phyloP scores from a whole-genome alignment of 1,140 invertebrate species.

The Megalonaias nervosa region DNA sequence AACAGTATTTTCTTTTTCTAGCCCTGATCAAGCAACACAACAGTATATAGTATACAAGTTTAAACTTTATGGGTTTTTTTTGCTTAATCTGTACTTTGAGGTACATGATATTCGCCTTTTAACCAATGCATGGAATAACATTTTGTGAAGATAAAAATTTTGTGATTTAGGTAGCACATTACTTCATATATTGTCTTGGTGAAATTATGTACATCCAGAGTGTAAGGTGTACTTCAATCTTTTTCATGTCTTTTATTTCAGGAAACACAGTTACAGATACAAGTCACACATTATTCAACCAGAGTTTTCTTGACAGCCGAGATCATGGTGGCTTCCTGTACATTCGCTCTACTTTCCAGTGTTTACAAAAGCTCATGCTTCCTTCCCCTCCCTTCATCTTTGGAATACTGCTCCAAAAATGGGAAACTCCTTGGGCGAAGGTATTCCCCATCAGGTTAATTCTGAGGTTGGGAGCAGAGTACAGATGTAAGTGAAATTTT shows the following conservation, averaged over 20 bases:
- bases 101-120: too few species aligned
- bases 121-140: too few species aligned
- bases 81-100: too few species aligned
- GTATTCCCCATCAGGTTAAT: conserved; percentile 86
- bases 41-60: too few species aligned
- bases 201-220: too few species aligned
- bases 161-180: too few species aligned
- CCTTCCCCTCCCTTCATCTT: conserved; percentile 86
- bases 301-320: conserved; percentile 81
- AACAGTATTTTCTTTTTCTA: too few species aligned
- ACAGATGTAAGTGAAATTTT: conserved; percentile 76
- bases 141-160: too few species aligned
- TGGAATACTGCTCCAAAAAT: conserved; percentile 87
- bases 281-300: conserved; percentile 75
- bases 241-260: conserved; percentile 60
- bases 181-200: too few species aligned
- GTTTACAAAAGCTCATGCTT: conserved; percentile 82
- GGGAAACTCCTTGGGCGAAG: conserved; percentile 91
- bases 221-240: background rate
- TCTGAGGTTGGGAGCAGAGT: conserved; percentile 87
- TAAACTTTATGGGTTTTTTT: too few species aligned
- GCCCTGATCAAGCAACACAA: too few species aligned
- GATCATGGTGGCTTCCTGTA: conserved; percentile 90
- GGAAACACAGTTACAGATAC: conserved; percentile 82
- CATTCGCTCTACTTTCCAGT: conserved; percentile 87